Evolutionary conservation across 2,888 invertebrate species (phyloP).

Genomic region (Macrophya alboannulata): DNA sequence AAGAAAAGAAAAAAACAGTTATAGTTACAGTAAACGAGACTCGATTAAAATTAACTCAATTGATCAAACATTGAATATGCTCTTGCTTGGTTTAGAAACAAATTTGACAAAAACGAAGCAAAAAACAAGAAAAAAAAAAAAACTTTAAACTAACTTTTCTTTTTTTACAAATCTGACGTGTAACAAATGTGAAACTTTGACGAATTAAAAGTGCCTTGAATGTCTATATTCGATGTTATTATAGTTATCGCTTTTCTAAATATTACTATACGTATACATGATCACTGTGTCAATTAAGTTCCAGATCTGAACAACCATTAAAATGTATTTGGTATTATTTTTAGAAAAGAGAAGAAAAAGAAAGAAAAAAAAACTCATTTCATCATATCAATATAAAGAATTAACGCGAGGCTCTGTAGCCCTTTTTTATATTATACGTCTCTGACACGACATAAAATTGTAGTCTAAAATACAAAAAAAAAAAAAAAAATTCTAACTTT

Average conservation of each 20-base stretch:
- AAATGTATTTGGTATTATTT: slow-evolving; percentile 8
- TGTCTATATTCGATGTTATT: slow-evolving; percentile 10
- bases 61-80: not conserved
- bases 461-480: not conserved
- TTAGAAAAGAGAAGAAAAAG: not conserved
- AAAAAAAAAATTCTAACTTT: slow-evolving; percentile 1
- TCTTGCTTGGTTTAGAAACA: not conserved
- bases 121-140: not conserved
- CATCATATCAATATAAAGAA: not conserved
- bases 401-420: not conserved
- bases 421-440: not conserved
- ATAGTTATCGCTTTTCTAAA: slow-evolving; percentile 2
- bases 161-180: not conserved
- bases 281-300: slow-evolving; percentile 18
- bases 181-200: not conserved
- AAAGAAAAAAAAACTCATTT: not conserved
- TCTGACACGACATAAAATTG: slow-evolving; percentile 23
- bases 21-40: not conserved
- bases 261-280: too few species aligned
- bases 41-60: not conserved
- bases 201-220: slow-evolving; percentile 34
- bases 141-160: too few species aligned
- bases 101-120: not conserved
- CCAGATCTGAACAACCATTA: not conserved
- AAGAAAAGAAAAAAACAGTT: not conserved